Conservation (phyloP, 2,888 invertebrate species). For the Heliconius aoede region DNA sequence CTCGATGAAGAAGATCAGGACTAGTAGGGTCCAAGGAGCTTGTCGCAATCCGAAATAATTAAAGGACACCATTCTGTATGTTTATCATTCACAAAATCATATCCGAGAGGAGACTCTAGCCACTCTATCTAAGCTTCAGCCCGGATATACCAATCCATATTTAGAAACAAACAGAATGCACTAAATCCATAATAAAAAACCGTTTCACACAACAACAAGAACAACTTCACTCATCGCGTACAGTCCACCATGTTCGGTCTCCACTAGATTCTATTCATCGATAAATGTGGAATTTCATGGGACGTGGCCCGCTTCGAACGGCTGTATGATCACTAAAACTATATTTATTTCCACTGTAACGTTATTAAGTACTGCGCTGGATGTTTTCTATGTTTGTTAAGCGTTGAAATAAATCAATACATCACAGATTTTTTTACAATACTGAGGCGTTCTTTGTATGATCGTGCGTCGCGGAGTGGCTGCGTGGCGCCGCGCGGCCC, state of each 20-base stretch:
- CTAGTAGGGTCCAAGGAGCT: constrained; percentile 81
- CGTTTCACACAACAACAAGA: constrained; percentile 72
- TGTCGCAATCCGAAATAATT: constrained; percentile 75
- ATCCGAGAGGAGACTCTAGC: constrained; percentile 60
- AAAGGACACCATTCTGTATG: constrained; percentile 77
- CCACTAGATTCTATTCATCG: constrained; percentile 82
- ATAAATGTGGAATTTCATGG: constrained; percentile 82
- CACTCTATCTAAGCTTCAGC: constrained; percentile 50
- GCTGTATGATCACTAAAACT: constrained; percentile 61
- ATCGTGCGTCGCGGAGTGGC: constrained; percentile 64
- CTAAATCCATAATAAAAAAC: constrained; percentile 54
- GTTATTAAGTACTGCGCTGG: constrained; percentile 51
- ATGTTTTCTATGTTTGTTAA: constrained; percentile 65
- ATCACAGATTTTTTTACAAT: constrained; percentile 83
- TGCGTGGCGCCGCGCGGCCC: constrained; percentile 72
- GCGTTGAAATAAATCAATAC: constrained; percentile 82
- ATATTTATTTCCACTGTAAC: constrained; percentile 55
- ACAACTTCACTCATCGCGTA: constrained; percentile 68
- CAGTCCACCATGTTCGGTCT: constrained; percentile 79
- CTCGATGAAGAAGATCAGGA: constrained; percentile 85
- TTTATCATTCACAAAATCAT: constrained; percentile 65
- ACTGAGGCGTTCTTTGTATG: constrained; percentile 82
- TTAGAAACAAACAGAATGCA: constrained; percentile 58
- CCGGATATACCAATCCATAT: constrained; percentile 75
- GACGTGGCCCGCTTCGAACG: constrained; percentile 76